Percentiles rank a stretch among this genome's conserved stretches.
Conservation (phyloP, 2,113 vertebrate genomes). For the Fulmarus glacialis region DNA sequence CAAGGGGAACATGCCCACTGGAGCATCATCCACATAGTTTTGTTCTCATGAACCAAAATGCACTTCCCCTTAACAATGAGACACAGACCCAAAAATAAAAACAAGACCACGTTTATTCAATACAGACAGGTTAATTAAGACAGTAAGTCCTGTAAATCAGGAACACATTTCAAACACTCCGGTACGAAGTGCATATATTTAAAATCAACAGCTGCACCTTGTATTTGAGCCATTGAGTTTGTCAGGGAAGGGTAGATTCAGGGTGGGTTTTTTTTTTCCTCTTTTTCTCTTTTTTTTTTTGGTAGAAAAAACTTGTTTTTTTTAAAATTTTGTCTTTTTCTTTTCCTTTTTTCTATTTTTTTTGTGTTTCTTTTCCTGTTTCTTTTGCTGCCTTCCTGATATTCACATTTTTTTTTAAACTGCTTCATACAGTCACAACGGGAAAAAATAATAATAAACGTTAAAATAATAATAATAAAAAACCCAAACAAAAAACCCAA, state of each 20-base stretch:
- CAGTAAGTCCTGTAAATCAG: conserved; percentile 72
- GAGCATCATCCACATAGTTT: not conserved
- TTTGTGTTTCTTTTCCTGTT: too few relatives aligned
- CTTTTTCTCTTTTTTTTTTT: not conserved
- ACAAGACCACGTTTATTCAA: conserved; percentile 74
- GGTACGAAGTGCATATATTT: conserved; percentile 76
- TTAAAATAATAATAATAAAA: conserved; percentile 18
- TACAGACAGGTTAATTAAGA: conserved; percentile 74
- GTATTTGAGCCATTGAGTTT: conserved; percentile 66
- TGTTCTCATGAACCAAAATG: not conserved
- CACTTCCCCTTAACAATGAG: conserved; percentile 31
- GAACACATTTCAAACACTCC: conserved; percentile 72
- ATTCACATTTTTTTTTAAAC: conserved; percentile 50
- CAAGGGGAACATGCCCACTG: not conserved
- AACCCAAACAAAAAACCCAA: not conserved
- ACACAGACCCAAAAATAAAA: conserved; percentile 50
- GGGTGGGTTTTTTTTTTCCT: not conserved
- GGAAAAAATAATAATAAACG: conserved; percentile 3
- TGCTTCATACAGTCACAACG: conserved; percentile 34
- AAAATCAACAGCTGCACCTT: conserved; percentile 61
- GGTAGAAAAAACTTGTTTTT: conserved; percentile 57
- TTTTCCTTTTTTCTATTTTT: too few relatives aligned
- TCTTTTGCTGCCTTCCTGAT: conserved; percentile 44
- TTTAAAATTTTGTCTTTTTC: too few relatives aligned
- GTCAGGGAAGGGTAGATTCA: not conserved